A percentile compares a stretch with the other conserved stretches of the same genome.
Conservation (phyloP, 1,140 invertebrate species). For the Pogonognathellus flavescens region DNA sequence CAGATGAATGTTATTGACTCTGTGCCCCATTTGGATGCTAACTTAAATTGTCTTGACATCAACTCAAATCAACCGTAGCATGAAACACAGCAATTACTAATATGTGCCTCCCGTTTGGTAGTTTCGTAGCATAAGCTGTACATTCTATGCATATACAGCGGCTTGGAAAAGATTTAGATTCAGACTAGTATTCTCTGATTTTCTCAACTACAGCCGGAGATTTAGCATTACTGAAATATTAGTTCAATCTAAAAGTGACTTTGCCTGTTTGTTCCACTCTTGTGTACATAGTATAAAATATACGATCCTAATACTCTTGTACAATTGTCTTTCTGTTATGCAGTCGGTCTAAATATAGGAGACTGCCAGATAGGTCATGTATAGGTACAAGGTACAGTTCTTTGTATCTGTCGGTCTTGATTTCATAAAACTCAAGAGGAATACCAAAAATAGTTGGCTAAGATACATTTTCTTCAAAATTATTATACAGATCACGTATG, state of each 20-base stretch:
- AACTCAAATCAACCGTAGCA: slow-evolving; percentile 22
- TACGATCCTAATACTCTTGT: background rate
- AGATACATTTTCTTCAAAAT: background rate
- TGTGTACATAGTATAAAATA: background rate
- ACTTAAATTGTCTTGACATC: slow-evolving; percentile 30
- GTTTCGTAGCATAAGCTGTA: background rate
- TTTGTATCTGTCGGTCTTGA: slow-evolving; percentile 35
- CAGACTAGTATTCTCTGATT: slow-evolving; percentile 17
- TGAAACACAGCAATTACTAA: slow-evolving; percentile 19
- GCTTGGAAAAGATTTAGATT: slow-evolving; percentile 6
- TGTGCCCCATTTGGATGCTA: slow-evolving; percentile 15
- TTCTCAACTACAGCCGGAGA: slow-evolving; percentile 34
- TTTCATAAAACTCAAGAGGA: slow-evolving; percentile 12
- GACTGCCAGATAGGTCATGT: background rate
- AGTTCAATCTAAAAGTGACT: slow-evolving; percentile 21
- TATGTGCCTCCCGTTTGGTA: background rate
- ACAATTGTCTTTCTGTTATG: background rate
- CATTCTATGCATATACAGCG: background rate
- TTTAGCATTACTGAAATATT: slow-evolving; percentile 41
- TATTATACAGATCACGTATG: slow-evolving; percentile 9
- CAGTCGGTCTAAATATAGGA: background rate
- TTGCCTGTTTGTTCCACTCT: slow-evolving; percentile 6
- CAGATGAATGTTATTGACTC: slow-evolving; percentile 15
- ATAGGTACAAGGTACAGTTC: background rate
- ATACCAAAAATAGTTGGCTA: slow-evolving; percentile 38